Evolutionary conservation across 2,113 vertebrate species (phyloP), one percentile per base, ranked within the genome.

Genomic region (Columba livia): DNA sequence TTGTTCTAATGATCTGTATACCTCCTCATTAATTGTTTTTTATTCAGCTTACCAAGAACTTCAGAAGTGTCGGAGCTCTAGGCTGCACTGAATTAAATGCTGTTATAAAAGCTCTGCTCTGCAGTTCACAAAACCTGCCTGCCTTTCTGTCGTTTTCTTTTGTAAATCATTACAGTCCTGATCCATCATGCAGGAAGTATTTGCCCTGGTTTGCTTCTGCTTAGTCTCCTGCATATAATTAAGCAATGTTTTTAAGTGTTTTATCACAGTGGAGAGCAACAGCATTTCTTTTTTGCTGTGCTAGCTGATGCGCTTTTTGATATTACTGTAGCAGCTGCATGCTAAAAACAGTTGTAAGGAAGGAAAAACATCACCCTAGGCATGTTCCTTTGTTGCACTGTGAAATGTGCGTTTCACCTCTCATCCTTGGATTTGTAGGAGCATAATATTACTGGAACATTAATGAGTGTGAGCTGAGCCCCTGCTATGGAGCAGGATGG

Each of bases 261-360:
- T 88, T 95, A 84, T 95, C 79, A 40, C 79, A 79, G 72, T 60
- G 48, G 88, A 95, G 88, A 90, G 90, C 61, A 95, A 36, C 60
- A 57, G 69, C 79, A 10, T 24, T 50, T 6, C 61, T 70, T 70
- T 94, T 96, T 91, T 95, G 79, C 93, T 96, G 89, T 66, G 78
- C 81, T 89, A 50, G 89, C 74, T 96, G 85, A 95, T 97, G 73
- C 78, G 88, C 82, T 93, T 90, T 94, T 88, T 90, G 94, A 93
- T 96, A 94, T 64, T 86, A 67, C 82, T 81, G 69, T 88, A 75
- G 53, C 82, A 96, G 79, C 90, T 96, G 94, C 79, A n/a, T 40
- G 75, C 94, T 96, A 86, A 88, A 85, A 96, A 88, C 91, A 80
- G 75, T 93, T 90, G 82, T 88, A 92, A 90, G 47, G 56, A 91